A percentile compares a stretch with the other conserved stretches of the same genome.
Evolutionary conservation across 2,888 invertebrate species (phyloP).

Genomic region (Eledona agricola): DNA sequence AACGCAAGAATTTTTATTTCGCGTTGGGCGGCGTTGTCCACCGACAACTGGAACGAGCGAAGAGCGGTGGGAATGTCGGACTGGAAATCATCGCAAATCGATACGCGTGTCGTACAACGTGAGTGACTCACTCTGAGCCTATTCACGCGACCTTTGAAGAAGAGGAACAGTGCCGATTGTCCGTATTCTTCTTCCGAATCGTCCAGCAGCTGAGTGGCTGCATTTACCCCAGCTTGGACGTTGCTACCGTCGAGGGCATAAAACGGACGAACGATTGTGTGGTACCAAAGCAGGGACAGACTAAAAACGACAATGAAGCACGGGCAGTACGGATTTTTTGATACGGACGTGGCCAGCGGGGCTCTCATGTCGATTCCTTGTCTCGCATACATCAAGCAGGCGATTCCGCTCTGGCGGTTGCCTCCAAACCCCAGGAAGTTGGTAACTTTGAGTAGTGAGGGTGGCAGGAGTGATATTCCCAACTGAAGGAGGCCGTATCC

Average conservation of each 20-base stretch:
- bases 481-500: conserved; percentile 76
- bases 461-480: conserved; percentile 73
- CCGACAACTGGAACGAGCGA: conserved; percentile 67
- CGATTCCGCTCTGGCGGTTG: conserved; percentile 67
- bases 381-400: conserved; percentile 69
- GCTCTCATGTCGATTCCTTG: conserved; percentile 73
- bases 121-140: conserved; percentile 62
- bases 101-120: neutral
- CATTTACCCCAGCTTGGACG: conserved; percentile 67
- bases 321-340: no score
- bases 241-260: conserved; percentile 72
- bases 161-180: conserved; percentile 72
- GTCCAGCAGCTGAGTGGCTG: conserved; percentile 64
- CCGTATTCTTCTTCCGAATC: conserved; percentile 67
- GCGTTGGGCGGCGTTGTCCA: conserved; percentile 68
- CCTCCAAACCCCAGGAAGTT: conserved; percentile 74
- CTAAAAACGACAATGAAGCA: conserved; percentile 52
- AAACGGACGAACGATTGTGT: conserved; percentile 74
- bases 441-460: conserved; percentile 68
- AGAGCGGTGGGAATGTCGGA: conserved; percentile 69
- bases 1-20: conserved; percentile 70
- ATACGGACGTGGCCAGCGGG: conserved; percentile 70
- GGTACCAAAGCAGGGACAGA: conserved; percentile 72
- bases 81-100: no score
- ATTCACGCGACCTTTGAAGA: conserved; percentile 71